These are phyloP conservation scores for Campylomormyrus tamandua DNA, from an alignment of 2,113 vertebrate genomes.

Conservation along the genomic window DNA sequence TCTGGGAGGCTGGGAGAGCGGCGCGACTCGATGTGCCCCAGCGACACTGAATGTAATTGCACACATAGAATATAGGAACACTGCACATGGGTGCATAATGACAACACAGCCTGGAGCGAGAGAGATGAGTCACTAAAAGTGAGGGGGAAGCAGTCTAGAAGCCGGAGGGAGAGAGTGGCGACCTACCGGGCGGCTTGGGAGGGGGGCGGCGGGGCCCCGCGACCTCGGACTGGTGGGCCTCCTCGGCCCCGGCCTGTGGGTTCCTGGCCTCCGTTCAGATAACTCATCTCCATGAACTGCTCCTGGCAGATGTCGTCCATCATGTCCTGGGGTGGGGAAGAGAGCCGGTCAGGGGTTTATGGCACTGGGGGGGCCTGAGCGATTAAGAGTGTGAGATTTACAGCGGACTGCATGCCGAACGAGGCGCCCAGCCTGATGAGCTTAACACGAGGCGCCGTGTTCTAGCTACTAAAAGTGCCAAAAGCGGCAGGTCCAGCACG, in stretches of 20 bases:
- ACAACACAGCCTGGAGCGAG: background rate
- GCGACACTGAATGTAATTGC: background rate
- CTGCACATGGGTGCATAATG: background rate
- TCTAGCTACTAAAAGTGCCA: background rate
- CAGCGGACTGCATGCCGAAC: background rate
- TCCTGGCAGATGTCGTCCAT: slow-evolving; percentile 98
- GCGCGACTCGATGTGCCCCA: background rate
- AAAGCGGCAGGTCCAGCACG: background rate
- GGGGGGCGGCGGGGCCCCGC: slow-evolving; percentile 74
- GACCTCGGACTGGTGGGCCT: slow-evolving; percentile 75
- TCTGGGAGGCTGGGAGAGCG: background rate
- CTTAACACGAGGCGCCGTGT: background rate
- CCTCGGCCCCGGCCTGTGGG: slow-evolving; percentile 72
- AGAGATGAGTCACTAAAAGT: background rate
- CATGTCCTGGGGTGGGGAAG: slow-evolving; percentile 70
- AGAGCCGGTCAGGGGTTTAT: background rate
- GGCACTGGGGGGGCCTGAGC: background rate
- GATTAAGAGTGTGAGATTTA: background rate
- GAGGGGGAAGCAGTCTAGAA: background rate
- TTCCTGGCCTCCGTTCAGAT: slow-evolving; percentile 86
- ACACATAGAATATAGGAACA: background rate
- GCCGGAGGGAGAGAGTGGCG: background rate
- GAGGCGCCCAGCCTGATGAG: background rate
- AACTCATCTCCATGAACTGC: slow-evolving; percentile 93
- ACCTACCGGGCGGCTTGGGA: slow-evolving; percentile 74